Percentiles rank a stretch among this genome's conserved stretches.
Conservation (phyloP, 2,888 invertebrate species). For the Orthonevra nobilis region DNA sequence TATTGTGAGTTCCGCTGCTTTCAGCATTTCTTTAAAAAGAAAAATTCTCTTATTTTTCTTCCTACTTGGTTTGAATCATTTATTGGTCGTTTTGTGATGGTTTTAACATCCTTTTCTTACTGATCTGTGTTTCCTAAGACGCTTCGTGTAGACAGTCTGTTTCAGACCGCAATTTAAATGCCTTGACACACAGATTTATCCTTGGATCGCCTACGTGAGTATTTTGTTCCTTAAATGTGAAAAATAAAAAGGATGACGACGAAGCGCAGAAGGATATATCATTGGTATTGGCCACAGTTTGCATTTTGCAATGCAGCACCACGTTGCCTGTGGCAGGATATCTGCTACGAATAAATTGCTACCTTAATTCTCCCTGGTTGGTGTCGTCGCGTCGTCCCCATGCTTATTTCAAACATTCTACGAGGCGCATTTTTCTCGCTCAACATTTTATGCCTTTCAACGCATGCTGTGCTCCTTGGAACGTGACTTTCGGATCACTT, state of each 20-base stretch:
- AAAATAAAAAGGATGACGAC: constrained; percentile 42
- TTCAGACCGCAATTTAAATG: constrained; percentile 48
- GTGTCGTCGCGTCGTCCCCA: constrained; percentile 36
- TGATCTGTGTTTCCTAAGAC: too few relatives aligned
- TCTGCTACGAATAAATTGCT: constrained; percentile 67
- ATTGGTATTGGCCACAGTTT: constrained; percentile 51
- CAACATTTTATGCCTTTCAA: too few relatives aligned
- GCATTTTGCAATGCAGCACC: constrained; percentile 58
- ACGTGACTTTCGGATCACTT: constrained; percentile 52
- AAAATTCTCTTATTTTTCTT: too few relatives aligned
- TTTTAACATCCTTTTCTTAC: too few relatives aligned
- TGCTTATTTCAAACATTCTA: constrained; percentile 34
- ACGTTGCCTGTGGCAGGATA: constrained; percentile 41
- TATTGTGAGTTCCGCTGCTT: not conserved
- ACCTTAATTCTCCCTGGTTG: constrained; percentile 57
- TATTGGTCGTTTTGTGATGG: constrained; percentile 20
- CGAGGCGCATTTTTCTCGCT: constrained; percentile 4
- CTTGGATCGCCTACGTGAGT: constrained; percentile 48
- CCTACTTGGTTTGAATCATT: constrained; percentile 4
- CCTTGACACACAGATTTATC: constrained; percentile 63
- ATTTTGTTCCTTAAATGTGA: not conserved
- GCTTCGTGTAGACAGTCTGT: constrained; percentile 18
- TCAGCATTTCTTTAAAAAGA: constrained; percentile 14
- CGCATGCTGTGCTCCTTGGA: constrained; percentile 41
- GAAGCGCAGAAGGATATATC: constrained; percentile 33